Base-by-base conservation (phyloP, 2,113 vertebrate genomes). In the Mesitornis unicolor region DNA sequence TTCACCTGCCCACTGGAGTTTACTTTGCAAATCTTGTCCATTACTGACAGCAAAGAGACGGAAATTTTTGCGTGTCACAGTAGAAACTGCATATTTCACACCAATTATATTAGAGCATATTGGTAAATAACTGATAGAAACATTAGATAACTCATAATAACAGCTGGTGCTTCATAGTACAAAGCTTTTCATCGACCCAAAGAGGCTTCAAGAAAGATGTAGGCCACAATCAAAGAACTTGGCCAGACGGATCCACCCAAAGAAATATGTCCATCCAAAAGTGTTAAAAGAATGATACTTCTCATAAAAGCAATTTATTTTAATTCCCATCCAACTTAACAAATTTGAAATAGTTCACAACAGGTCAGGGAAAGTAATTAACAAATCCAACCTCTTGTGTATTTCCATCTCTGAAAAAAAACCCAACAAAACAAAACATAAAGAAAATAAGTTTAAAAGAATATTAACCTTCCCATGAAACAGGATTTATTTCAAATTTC, bases 341-440 rank as follows among this genome's bases (percentile, higher is more conserved):
- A 57, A 76, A 60, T 61, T 9, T 69, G 16, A 65, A 90, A 80
- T 89, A 51, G 65, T 92, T 81, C n/a, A 59, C 9, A 50, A 33
- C 0, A 11, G 12, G 31, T 31, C 20, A 42, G 48, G 47, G 36
- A 79, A 90, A 60, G 38, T 26, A 51, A 57, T 60, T 56, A 53
- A 59, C 24, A 48, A 74, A 45, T 87, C 17, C 53, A 84, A 35
- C 10, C 20, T 83, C 48, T 60, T 43, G 2, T 40, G 16, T 8
- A 47, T 25, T 51, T 64, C 31, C 8, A 31, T 60, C 57, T 38
- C 78, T 89, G 43, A 3, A 28, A 63, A 67, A 33, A 40, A 31
- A 17, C 14, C 17, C 45, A 48, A 1, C n/a, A n/a, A 3, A 11
- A 25, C 3, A 35, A 28, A 29, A 7, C 4, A 7, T 26, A 7